A percentile compares a stretch with the other conserved stretches of the same genome.
Conservation (phyloP, 2,113 vertebrate genomes). For the Dipodomys spectabilis region DNA sequence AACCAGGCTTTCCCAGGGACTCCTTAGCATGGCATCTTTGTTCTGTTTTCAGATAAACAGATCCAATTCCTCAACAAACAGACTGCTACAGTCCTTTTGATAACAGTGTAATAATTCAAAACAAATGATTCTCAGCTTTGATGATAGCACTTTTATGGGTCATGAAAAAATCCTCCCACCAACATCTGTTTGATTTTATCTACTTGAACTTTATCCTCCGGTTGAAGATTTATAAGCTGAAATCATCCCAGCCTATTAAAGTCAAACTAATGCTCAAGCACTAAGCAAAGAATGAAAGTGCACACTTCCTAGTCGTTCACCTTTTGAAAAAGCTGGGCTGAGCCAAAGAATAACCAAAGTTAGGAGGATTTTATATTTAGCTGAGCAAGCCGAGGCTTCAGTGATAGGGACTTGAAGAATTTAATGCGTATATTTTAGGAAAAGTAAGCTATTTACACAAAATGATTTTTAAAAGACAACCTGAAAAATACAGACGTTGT, state of each 20-base stretch:
- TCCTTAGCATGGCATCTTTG: conserved; percentile 89
- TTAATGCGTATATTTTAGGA: conserved; percentile 60
- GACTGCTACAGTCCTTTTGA: conserved; percentile 95
- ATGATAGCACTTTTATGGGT: conserved; percentile 99
- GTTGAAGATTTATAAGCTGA: conserved; percentile 98
- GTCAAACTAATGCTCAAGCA: conserved; percentile 91
- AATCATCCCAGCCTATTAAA: conserved; percentile 96
- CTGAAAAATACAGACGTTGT: conserved; percentile 84
- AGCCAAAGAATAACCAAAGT: conserved; percentile 83
- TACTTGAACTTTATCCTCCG: conserved; percentile 99
- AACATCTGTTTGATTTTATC: conserved; percentile 99
- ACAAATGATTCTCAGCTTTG: conserved; percentile 99
- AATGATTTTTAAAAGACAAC: conserved; percentile 82
- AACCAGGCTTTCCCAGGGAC: conserved; percentile 92
- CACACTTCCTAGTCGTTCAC: conserved; percentile 85
- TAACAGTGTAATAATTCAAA: conserved; percentile 99
- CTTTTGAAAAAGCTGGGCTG: conserved; percentile 85
- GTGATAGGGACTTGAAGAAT: conserved; percentile 74
- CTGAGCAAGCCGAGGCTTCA: conserved; percentile 62
- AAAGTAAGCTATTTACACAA: conserved; percentile 80
- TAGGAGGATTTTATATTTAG: conserved; percentile 75
- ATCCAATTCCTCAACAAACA: conserved; percentile 99
- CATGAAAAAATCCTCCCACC: conserved; percentile 96
- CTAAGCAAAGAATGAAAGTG: conserved; percentile 89
- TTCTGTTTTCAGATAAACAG: conserved; percentile 99